These are phyloP conservation scores for Aythya fuligula DNA, from an alignment of 2,797 vertebrate genomes.

Conservation along the genomic window DNA sequence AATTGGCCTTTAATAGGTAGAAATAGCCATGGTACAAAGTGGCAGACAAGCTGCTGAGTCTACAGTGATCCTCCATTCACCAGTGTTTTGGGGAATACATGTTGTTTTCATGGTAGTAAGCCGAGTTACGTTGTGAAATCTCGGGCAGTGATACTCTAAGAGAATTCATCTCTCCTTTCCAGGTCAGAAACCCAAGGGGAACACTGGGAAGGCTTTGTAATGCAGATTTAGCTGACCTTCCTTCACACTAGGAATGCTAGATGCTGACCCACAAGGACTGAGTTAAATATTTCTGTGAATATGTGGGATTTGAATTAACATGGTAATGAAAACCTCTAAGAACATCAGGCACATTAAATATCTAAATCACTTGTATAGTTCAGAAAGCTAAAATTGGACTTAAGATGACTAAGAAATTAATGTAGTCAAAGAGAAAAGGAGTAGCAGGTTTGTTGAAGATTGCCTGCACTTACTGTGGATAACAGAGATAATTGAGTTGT, in stretches of 20 bases:
- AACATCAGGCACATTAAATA: not conserved
- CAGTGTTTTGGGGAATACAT: not conserved
- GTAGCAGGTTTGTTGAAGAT: not conserved
- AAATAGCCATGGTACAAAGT: not conserved
- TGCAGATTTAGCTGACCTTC: slow-evolving; percentile 39
- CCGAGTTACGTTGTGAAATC: not conserved
- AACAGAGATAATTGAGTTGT: not conserved
- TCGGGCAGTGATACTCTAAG: not conserved
- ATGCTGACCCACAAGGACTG: slow-evolving; percentile 43
- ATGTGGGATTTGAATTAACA: slow-evolving; percentile 30
- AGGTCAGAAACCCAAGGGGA: slow-evolving; percentile 36
- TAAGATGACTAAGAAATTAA: not conserved
- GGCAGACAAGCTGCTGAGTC: not conserved
- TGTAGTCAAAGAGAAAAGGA: not conserved
- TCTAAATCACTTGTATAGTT: not conserved
- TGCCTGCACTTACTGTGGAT: not conserved
- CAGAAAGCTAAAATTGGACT: not conserved
- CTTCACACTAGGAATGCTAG: slow-evolving; percentile 29
- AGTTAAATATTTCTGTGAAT: slow-evolving; percentile 64
- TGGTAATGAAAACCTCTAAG: not conserved
- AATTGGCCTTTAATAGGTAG: not conserved
- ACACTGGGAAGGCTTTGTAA: slow-evolving; percentile 55
- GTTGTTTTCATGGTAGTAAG: not conserved
- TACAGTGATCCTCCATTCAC: not conserved
- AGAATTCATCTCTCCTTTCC: slow-evolving; percentile 49